Base-by-base conservation (phyloP, 2,113 vertebrate species). In the Acanthochromis polyacanthus region DNA sequence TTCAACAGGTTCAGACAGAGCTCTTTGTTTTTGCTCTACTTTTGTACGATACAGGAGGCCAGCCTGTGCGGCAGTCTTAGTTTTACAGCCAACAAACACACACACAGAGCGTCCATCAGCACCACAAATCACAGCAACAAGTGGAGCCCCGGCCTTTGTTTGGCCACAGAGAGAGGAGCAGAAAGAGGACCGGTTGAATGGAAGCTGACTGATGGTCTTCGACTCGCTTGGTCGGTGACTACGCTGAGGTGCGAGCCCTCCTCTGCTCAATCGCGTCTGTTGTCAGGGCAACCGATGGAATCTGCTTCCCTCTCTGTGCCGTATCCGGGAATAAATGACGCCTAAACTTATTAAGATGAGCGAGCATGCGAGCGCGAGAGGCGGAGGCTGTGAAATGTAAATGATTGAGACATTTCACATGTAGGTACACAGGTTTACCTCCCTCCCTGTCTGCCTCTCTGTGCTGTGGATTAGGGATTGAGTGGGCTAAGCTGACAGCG, bases 201-300 rank as follows among this genome's bases (percentile, higher is more conserved):
- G 84, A 56, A 52, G 46, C 58, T 76, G 86, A 88, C 73, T 51
- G 90, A 84, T 76, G 58, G 59, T 83, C 23, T 20, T 68, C 52
- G 52, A 65, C 78, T 71, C 53, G 55, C 85, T 40, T 66, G 83
- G 22, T 16, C 55, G 79, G 69, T 3, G 36, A 50, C 85, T 60
- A 63, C 22, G n/a, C 7, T 8, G 62, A 60, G 64, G 75, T 80
- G 82, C 17, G 51, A 80, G 71, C 48, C 46, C 0, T 3, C 15
- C 61, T 59, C 61, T 71, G 36, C 65, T 85, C 75, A 56, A 20
- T 76, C 74, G 67, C 28, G 48, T 89, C 86, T 78, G 91, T 94
- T 90, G 93, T 92, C 91, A 80, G 52, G 82, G 90, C 76, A 89
- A 91, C 91, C 25, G 20, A 52, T 58, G 71, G 85, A 85, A 83